These are phyloP conservation scores for Myocastor coypus DNA, from an alignment of 2,113 vertebrate species.

Conservation along the genomic window DNA sequence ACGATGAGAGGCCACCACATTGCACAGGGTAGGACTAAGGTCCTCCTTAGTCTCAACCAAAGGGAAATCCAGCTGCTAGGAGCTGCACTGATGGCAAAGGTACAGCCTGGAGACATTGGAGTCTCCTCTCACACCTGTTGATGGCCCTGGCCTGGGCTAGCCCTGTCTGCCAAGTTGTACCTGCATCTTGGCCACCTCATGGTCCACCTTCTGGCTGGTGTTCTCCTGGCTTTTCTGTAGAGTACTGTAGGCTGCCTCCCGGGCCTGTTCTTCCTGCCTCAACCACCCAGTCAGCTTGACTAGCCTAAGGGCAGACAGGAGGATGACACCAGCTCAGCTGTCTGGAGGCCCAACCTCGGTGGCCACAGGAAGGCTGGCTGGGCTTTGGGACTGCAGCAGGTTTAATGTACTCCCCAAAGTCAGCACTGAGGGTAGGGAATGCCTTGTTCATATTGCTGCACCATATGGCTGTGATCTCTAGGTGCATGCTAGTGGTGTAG, in stretches of 20 bases:
- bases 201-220: slow-evolving; percentile 42
- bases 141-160: background rate
- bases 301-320: background rate
- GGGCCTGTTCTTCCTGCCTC: slow-evolving; percentile 51
- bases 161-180: background rate
- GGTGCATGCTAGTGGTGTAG: background rate
- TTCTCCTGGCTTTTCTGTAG: slow-evolving; percentile 69
- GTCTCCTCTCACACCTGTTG: too few species aligned
- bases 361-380: background rate
- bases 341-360: background rate
- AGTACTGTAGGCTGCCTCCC: background rate
- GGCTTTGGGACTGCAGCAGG: background rate
- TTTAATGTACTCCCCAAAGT: background rate
- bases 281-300: slow-evolving; percentile 32
- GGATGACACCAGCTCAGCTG: background rate
- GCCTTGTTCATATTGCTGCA: background rate
- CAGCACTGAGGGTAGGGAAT: background rate
- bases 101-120: background rate
- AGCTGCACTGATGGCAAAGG: fast-evolving
- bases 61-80: background rate
- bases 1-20: background rate
- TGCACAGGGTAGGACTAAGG: fast-evolving
- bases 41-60: background rate
- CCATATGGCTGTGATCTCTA: background rate
- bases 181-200: slow-evolving; percentile 72